Base-by-base conservation (phyloP, 64 coral and sea anemone genomes). In the Orbicella faveolata region DNA sequence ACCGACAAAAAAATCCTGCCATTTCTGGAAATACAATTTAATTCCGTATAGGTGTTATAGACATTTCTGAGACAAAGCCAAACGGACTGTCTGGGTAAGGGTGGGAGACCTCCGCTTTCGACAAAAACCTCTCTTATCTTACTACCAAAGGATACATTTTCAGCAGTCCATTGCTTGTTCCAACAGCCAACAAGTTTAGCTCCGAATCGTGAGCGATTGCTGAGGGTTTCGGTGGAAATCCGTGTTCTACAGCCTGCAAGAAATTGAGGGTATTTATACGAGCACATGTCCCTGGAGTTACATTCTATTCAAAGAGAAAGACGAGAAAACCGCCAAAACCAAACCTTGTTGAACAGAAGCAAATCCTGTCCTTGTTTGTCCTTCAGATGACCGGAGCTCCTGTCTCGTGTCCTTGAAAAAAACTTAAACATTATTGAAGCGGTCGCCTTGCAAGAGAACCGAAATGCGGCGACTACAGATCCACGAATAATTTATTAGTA, bases 201-300 rank as follows among this genome's bases (percentile, higher is more conserved):
- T 93, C 87, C 75, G 94, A 88, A 93, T 99, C 97, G 53, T 95
- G 94, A 89, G 97, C 97, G 55, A 99, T 80, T 37, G 97, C 97
- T 54, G 94, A 95, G 54, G 97, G 97, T 81, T 99, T 99, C 67
- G 95, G 97, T 68, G 97, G 97, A 92, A 99, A 99, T 61, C 97
- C 97, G 89, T 99, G 97, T 57, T 99, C 97, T 35, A 99, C 88
- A 85, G 94, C 95, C 97, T 99, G 82, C 83, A 90, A 96, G 76
- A 94, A 93, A 98, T 81, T 33, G 63, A 72, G 34, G 17, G 65
- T 85, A 41, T 85, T 63, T 53, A 87, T 87, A 78, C 84, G 74
- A 96, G 95, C 95, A 96, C 95, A 96, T 96, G 95, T 96, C 82
- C 89, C 77, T 88, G 55, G 59, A 83, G 2, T 36, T 30, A 87